Base-by-base conservation (phyloP, 2,797 vertebrate genomes). In the Spondyliosoma cantharus region DNA sequence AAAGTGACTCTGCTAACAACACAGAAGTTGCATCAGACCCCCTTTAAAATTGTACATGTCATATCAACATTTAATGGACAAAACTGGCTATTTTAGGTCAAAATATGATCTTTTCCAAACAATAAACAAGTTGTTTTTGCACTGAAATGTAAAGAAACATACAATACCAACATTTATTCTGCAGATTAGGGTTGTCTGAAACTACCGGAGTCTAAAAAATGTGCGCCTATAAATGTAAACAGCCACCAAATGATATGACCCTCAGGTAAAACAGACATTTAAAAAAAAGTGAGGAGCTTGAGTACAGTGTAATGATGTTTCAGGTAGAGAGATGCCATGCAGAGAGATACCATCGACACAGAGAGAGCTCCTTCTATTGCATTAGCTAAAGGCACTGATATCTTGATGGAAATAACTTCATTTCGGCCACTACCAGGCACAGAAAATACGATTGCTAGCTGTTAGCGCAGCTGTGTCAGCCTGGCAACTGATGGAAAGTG, bases 401-500 rank as follows among this genome's bases (percentile, higher is more conserved):
- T 93, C 84, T 83, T 85, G 90, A 92, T 93, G 82, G 85, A 90
- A 92, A 88, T 94, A 94, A 94, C 92, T 93, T 92, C 87, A 90
- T 94, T 95, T 93, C 65, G 70, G 82, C 85, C 83, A 68, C 88
- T 80, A 60, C 90, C 93, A 93, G 92, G 86, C 87, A 82, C 74
- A 71, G 86, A 76, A 93, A 95, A 95, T 93, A 92, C 79, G 86
- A 92, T 92, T 91, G 92, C 83, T 89, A 93, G 92, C 92, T 92
- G 95, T 94, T 95, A 94, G 94, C 93, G 89, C 90, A 91, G 92
- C 91, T 29, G 81, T 77, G 85, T 14, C 27, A 81, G 86, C 82
- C 80, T n/a, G 74, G 78, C 76, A 86, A 91, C 90, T 86, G 89
- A 86, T 85, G 76, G 76, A 76, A 82, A 91, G 84, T 81, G 74